A percentile compares a stretch with the other conserved stretches of the same genome.
phyloP scores from a whole-genome alignment of 2,113 vertebrate species.

The Boulengeromyrus knoepffleri region DNA sequence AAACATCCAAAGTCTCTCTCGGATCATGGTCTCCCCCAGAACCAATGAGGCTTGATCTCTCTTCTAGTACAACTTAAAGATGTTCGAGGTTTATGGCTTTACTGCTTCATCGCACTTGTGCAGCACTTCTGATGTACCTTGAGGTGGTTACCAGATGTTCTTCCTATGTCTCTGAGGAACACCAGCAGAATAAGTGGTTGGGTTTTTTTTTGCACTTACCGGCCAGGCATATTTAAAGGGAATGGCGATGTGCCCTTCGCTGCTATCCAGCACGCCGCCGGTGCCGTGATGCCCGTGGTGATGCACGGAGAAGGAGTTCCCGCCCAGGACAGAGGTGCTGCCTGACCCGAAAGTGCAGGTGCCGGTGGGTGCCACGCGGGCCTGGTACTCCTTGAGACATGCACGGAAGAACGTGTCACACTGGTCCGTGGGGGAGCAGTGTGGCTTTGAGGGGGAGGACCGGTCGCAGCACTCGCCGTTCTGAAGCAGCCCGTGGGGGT shows the following conservation, averaged over 20 bases:
- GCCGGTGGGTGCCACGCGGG: constrained; percentile 52
- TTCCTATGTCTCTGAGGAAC: not conserved
- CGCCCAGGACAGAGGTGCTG: constrained; percentile 58
- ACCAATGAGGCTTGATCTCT: not conserved
- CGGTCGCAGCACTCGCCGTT: constrained; percentile 64
- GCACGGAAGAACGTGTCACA: constrained; percentile 67
- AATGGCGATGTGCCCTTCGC: constrained; percentile 55
- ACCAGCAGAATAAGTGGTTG: not conserved
- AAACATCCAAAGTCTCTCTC: not conserved
- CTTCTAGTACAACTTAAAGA: not conserved
- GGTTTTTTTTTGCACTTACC: constrained; percentile 50
- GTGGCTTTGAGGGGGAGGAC: constrained; percentile 43
- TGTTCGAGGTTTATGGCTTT: not conserved
- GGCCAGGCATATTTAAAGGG: constrained; percentile 71
- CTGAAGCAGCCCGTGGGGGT: constrained; percentile 56
- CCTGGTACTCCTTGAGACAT: constrained; percentile 74
- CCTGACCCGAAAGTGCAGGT: constrained; percentile 61
- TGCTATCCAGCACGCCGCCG: constrained; percentile 28
- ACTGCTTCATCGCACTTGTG: not conserved
- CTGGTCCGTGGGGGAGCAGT: constrained; percentile 51
- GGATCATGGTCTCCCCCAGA: not conserved
- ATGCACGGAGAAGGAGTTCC: constrained; percentile 53
- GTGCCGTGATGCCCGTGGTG: constrained; percentile 33
- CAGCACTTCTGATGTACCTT: not conserved
- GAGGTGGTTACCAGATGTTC: not conserved